Conservation (phyloP, 2,797 vertebrate genomes). For the Eulemur mongoz region DNA sequence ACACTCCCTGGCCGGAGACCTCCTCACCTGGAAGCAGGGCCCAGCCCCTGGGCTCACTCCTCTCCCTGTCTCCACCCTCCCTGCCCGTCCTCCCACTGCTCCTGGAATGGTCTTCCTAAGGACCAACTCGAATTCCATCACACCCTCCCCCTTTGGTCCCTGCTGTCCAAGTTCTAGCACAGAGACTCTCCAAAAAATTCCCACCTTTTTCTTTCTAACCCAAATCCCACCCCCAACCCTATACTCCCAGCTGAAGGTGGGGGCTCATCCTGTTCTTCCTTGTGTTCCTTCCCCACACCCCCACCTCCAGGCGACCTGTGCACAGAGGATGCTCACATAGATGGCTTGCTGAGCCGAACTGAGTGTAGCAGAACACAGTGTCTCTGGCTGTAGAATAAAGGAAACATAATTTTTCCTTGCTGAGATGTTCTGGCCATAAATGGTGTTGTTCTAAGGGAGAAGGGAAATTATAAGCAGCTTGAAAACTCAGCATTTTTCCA, state of each 20-base stretch:
- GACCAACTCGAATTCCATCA: fast-evolving
- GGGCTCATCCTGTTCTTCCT: background rate
- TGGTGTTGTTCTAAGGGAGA: background rate
- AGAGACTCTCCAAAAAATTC: background rate
- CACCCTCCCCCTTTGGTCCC: background rate
- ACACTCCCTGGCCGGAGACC: background rate
- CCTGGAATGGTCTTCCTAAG: background rate
- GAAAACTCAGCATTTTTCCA: background rate
- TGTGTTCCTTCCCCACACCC: fast-evolving
- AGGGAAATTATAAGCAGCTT: background rate
- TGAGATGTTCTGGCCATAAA: background rate
- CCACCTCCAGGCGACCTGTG: background rate
- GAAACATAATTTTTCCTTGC: background rate
- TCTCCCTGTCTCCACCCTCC: background rate
- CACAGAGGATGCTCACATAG: background rate
- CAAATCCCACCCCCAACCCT: background rate
- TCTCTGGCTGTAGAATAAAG: background rate
- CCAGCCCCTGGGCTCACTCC: background rate
- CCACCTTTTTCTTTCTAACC: background rate
- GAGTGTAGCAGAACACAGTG: background rate
- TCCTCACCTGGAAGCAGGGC: background rate
- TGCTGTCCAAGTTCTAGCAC: background rate
- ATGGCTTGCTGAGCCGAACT: background rate
- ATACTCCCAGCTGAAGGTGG: background rate
- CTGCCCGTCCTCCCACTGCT: background rate